Percentiles rank a stretch among this genome's conserved stretches.
Evolutionary conservation across 2,797 vertebrate genomes (phyloP).

Genomic region (Coendou prehensilis): DNA sequence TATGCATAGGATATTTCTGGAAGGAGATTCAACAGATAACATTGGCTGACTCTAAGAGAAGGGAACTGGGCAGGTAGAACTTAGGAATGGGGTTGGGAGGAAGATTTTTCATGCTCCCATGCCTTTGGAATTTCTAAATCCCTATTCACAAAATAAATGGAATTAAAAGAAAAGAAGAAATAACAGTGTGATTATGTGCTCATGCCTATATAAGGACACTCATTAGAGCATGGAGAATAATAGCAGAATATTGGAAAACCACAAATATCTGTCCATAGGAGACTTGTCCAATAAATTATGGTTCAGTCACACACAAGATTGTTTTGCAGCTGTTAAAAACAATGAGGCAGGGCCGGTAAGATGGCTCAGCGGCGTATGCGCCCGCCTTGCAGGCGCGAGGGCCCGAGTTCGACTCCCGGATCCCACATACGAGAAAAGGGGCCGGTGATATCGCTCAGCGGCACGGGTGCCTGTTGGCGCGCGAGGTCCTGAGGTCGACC

Average conservation of each 20-base stretch:
- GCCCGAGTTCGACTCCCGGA: too few relatives aligned
- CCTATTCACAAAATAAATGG: conserved; percentile 16
- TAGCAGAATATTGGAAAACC: conserved; percentile 44
- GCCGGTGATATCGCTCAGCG: too few relatives aligned
- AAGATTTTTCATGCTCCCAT: background rate
- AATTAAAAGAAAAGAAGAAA: conserved; percentile 17
- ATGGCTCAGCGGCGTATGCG: too few relatives aligned
- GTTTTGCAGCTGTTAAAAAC: conserved; percentile 29
- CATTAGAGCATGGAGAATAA: background rate
- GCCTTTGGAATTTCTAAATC: conserved; percentile 45
- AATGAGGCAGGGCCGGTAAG: too few relatives aligned
- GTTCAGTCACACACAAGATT: conserved; percentile 23
- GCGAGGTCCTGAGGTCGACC: too few relatives aligned
- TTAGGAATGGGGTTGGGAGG: background rate
- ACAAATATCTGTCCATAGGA: conserved; percentile 2
- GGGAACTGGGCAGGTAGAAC: background rate
- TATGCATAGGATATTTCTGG: background rate
- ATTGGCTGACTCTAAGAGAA: background rate
- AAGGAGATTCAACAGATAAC: background rate
- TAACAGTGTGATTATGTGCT: background rate
- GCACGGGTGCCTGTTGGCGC: too few relatives aligned
- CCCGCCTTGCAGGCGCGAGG: too few relatives aligned
- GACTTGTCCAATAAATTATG: conserved; percentile 12
- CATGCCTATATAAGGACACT: background rate
- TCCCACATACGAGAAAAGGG: too few relatives aligned